Base-by-base conservation (phyloP, 1,140 invertebrate genomes). In the Centruroides sculpturatus region DNA sequence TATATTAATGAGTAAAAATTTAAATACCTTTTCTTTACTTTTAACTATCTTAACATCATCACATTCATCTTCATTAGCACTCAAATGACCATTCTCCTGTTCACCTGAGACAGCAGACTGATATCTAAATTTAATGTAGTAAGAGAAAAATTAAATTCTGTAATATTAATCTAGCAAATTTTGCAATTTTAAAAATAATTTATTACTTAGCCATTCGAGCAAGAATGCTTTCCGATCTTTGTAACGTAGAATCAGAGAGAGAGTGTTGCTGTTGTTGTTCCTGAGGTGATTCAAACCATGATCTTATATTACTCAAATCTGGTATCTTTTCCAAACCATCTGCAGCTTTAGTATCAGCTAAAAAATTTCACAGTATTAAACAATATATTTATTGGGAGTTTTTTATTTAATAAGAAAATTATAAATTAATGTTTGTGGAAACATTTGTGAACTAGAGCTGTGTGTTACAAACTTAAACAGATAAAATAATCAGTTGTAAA, bases 301-400 rank as follows among this genome's bases (percentile, higher is more conserved):
- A 87, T 71, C 88, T 88, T 3, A 92, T 85, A 73, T 92, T 89
- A 23, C 58, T 64, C 1, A 64, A 56, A 56, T 68, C 53, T 47
- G 64, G 83, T 52, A 92, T 72, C 70, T 92, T 89, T 68, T 89
- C 86, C 34, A 92, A 76, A 35, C 89, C 89, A 48, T 92, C 78
- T 75, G 90, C 85, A n/a, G 87, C 85, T 71, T 91, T 91, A 70
- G 89, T 85, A 64, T 86, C 89, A 56, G 87, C 89, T 89, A 73
- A 35, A 71, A 65, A 55, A 65, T 23, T 23, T 23, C 23, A 23
- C 23, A 23, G 23, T 23, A 23, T 23, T 23, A 23, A 23, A 23
- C 23, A 23, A 23, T 23, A 23, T 23, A 23, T 23, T 23, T 23
- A 23, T 23, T 23, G 23, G 23, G 2, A 23, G 23, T 23, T 23